Percentiles rank a stretch among this genome's conserved stretches.
Evolutionary conservation across 1,140 invertebrate species (phyloP).

Genomic region (Camponotus vicinus): DNA sequence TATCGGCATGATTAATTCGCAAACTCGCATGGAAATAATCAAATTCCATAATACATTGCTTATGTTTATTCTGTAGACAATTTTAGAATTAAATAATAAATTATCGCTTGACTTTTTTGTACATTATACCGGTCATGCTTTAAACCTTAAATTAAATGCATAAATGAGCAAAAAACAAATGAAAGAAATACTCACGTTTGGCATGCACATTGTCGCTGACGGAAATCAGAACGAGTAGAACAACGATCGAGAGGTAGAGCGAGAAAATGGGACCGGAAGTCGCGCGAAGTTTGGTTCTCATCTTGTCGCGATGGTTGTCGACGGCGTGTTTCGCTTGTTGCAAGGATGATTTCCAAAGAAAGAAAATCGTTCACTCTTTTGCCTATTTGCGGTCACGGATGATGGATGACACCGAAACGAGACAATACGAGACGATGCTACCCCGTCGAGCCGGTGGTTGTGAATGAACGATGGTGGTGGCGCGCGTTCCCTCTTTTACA

Average conservation of each 20-base stretch:
- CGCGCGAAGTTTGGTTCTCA: constrained; percentile 62
- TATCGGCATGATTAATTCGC: background rate
- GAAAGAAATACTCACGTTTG: constrained; percentile 74
- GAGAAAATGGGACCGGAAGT: constrained; percentile 66
- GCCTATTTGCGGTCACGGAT: no score
- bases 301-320: constrained; percentile 15
- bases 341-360: background rate
- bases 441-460: constrained; percentile 79
- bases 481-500: constrained; percentile 78
- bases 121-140: background rate
- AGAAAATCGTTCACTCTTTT: background rate
- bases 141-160: background rate
- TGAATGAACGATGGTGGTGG: constrained; percentile 79
- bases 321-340: background rate
- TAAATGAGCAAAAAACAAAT: background rate
- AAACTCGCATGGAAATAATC: background rate
- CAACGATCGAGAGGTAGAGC: constrained; percentile 51
- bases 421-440: constrained; percentile 65
- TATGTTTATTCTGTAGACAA: background rate
- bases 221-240: constrained; percentile 67
- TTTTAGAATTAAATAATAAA: background rate
- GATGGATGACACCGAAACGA: background rate
- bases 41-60: background rate
- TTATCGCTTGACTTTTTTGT: background rate
- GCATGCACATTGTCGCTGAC: constrained; percentile 59